phyloP scores from a whole-genome alignment of 2,113 vertebrate genomes.

The Dipodomys merriami region DNA sequence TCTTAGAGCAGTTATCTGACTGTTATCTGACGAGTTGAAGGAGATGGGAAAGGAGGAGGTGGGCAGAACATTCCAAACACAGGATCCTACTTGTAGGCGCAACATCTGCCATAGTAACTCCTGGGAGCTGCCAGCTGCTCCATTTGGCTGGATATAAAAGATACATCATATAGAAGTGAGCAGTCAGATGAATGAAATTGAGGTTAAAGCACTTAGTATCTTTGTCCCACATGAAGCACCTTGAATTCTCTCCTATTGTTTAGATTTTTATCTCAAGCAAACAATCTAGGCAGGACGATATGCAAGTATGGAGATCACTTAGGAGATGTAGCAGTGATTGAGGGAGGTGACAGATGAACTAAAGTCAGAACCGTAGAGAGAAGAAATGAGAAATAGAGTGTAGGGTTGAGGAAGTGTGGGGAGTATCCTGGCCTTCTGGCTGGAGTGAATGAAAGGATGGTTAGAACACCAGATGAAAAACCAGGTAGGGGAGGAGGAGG shows the following conservation, averaged over 20 bases:
- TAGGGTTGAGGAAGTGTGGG: background rate
- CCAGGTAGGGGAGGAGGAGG: background rate
- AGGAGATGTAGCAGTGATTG: background rate
- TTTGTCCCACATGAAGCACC: background rate
- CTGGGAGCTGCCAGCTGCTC: background rate
- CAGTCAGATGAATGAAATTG: background rate
- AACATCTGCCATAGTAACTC: background rate
- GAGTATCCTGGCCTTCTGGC: background rate
- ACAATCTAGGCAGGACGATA: background rate
- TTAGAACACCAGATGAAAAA: background rate
- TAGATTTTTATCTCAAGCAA: slow-evolving; percentile 35
- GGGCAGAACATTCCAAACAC: background rate
- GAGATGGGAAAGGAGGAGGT: background rate
- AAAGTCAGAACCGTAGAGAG: background rate
- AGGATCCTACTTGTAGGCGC: background rate
- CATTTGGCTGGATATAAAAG: background rate
- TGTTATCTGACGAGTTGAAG: background rate
- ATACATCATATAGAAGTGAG: background rate
- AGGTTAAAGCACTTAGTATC: background rate
- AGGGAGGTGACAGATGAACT: slow-evolving; percentile 11
- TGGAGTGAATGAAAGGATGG: background rate
- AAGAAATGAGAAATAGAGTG: background rate
- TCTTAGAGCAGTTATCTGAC: background rate
- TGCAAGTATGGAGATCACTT: background rate
- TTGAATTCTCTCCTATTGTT: background rate